Evolutionary conservation across 2,797 vertebrate genomes (phyloP).

Genomic region (Trachops cirrhosus): DNA sequence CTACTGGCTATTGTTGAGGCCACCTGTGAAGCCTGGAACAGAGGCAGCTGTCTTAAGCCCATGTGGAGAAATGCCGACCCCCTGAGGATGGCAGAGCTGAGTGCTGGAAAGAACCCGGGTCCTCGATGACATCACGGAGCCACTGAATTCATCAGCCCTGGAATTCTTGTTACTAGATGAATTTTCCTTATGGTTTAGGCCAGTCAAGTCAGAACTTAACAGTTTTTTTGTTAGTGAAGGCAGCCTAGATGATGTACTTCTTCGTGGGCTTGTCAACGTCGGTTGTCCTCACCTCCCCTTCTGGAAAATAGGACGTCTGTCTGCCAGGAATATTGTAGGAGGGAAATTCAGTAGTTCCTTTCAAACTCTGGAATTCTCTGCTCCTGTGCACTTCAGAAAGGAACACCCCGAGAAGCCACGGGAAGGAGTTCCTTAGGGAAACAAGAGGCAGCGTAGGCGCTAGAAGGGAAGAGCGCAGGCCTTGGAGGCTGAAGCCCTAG

Average conservation of each 20-base stretch:
- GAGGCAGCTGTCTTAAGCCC: background rate
- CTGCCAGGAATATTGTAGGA: background rate
- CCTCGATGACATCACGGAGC: background rate
- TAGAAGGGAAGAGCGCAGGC: background rate
- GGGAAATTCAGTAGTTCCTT: background rate
- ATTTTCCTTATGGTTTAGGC: background rate
- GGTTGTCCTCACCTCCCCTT: background rate
- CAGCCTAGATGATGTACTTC: background rate
- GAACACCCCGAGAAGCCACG: background rate
- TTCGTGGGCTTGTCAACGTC: background rate
- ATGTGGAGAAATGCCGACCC: background rate
- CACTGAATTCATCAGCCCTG: background rate
- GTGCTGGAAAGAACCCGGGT: background rate
- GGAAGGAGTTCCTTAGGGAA: background rate
- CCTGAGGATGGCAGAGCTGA: background rate
- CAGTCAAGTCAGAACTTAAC: background rate
- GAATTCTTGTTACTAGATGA: background rate
- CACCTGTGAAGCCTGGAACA: background rate
- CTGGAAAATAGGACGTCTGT: background rate
- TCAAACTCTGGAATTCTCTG: background rate
- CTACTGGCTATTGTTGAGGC: background rate
- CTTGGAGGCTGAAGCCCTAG: background rate
- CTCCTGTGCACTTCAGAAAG: background rate
- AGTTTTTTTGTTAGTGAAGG: background rate
- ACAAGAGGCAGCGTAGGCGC: accelerated